phyloP scores from a whole-genome alignment of 1,140 invertebrate species.

The Tachypleus tridentatus region DNA sequence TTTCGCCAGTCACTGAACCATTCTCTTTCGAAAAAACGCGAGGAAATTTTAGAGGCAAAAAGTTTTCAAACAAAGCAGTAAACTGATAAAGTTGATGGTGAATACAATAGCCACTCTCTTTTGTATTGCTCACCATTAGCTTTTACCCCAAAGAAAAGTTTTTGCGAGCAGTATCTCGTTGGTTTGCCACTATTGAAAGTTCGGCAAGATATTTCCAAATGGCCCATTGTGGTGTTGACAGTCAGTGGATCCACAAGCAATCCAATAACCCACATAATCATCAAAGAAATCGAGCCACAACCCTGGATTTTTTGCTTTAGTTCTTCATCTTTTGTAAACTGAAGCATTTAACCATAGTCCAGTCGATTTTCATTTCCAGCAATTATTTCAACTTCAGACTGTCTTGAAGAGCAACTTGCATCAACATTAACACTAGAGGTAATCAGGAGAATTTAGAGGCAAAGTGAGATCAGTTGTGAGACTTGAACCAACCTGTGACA shows the following conservation, averaged over 20 bases:
- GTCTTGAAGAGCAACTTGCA: too few relatives aligned
- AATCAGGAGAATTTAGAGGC: too few relatives aligned
- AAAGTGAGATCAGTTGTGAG: too few relatives aligned
- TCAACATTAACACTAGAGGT: too few relatives aligned
- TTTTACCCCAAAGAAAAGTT: constrained; percentile 17
- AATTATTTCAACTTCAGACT: too few relatives aligned
- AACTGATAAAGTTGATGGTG: constrained; percentile 22
- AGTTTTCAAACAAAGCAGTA: constrained; percentile 22
- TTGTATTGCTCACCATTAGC: constrained; percentile 2
- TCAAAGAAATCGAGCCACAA: constrained; percentile 11
- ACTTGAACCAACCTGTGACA: too few relatives aligned
- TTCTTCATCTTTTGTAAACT: background rate
- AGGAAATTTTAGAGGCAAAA: constrained; percentile 16
- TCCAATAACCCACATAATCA: constrained; percentile 21
- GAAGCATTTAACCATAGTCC: background rate
- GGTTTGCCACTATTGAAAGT: constrained; percentile 23
- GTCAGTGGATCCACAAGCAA: constrained; percentile 18
- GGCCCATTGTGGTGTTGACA: constrained; percentile 20
- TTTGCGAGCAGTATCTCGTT: constrained; percentile 20
- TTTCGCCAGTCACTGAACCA: constrained; percentile 14
- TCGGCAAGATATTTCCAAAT: constrained; percentile 21
- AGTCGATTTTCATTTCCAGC: too few relatives aligned
- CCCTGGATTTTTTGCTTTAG: constrained; percentile 1
- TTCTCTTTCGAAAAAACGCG: constrained; percentile 13
- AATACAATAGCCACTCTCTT: constrained; percentile 17